Percentiles rank a stretch among this genome's conserved stretches.
Conservation (phyloP, 2,888 invertebrate species). For the Drosophila testacea region DNA sequence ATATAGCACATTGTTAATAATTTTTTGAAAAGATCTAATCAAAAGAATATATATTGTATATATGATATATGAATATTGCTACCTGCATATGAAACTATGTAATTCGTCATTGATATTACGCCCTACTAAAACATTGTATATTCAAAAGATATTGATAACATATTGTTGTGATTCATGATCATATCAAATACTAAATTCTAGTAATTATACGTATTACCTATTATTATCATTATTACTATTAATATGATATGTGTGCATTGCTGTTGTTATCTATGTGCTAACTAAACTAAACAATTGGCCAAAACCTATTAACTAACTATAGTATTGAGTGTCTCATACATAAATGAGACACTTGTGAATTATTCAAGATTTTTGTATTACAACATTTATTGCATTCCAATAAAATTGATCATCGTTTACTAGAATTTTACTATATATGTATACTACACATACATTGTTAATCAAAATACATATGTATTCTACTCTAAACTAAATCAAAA, state of each 20-base stretch:
- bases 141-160: slow-evolving; percentile 65
- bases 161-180: slow-evolving; percentile 79
- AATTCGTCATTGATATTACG: slow-evolving; percentile 64
- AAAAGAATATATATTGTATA: slow-evolving; percentile 31
- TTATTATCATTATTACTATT: slow-evolving; percentile 31
- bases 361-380: slow-evolving; percentile 41
- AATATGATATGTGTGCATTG: slow-evolving; percentile 45
- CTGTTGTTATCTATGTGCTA: slow-evolving; percentile 62
- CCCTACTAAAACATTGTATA: slow-evolving; percentile 56
- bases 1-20: slow-evolving; percentile 57
- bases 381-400: slow-evolving; percentile 63
- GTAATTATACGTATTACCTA: slow-evolving; percentile 42
- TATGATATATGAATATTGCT: slow-evolving; percentile 29
- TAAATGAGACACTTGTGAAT: slow-evolving; percentile 10
- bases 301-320: slow-evolving; percentile 43
- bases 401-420: slow-evolving; percentile 47
- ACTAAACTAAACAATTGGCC: slow-evolving; percentile 59
- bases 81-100: slow-evolving; percentile 58
- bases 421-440: slow-evolving; percentile 24
- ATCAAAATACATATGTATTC: slow-evolving; percentile 44
- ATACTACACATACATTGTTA: slow-evolving; percentile 29
- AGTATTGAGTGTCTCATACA: slow-evolving; percentile 31
- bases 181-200: slow-evolving; percentile 71
- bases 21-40: slow-evolving; percentile 47
- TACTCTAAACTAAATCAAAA: slow-evolving; percentile 54